Conservation (phyloP, 2,113 vertebrate genomes). For the Leptocoma aspasia region DNA sequence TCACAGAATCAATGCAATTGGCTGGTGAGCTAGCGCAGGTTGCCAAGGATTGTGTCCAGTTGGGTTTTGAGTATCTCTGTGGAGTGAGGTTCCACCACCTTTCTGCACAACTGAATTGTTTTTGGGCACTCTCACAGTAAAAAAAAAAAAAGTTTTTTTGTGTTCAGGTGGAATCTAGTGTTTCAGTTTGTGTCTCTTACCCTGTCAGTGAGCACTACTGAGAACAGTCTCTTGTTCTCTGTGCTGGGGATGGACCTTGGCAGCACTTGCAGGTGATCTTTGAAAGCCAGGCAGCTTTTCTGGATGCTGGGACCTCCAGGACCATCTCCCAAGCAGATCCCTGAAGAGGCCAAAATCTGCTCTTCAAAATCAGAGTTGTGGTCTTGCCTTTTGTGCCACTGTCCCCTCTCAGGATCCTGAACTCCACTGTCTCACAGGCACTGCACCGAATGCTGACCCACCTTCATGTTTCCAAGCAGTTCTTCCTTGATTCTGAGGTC, state of each 20-base stretch:
- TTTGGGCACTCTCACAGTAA: background rate
- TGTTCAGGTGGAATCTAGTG: background rate
- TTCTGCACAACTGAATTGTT: background rate
- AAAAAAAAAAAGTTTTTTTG: background rate
- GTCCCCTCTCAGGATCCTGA: background rate
- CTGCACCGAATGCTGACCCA: background rate
- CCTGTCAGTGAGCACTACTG: background rate
- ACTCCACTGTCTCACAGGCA: background rate
- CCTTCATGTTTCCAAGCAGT: background rate
- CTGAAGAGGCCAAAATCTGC: background rate
- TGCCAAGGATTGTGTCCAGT: background rate
- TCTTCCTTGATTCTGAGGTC: background rate
- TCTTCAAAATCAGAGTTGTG: background rate
- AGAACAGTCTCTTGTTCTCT: background rate
- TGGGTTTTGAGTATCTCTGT: background rate
- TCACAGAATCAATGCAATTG: background rate
- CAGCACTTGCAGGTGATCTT: background rate
- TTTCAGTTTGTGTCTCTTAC: background rate
- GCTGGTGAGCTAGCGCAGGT: background rate
- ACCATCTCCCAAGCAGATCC: background rate
- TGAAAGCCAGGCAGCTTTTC: background rate
- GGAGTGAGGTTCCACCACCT: background rate
- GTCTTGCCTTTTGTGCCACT: background rate
- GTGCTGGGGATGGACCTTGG: background rate
- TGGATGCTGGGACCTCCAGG: background rate